Evolutionary conservation across 2,888 invertebrate species (phyloP).

Genomic region (Meiosimyza platycephala): DNA sequence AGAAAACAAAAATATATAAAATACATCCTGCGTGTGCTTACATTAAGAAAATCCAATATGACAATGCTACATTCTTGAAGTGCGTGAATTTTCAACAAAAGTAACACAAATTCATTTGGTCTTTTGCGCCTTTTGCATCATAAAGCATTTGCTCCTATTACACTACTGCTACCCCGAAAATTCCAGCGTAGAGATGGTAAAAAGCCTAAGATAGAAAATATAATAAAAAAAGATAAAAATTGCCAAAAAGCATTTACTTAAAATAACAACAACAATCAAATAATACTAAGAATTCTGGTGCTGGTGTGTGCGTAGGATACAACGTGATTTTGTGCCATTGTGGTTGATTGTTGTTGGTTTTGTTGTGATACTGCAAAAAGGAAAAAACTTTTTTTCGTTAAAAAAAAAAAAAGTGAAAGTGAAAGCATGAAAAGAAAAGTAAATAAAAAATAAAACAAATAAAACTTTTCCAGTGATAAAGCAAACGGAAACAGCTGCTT

Average conservation of each 20-base stretch:
- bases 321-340: too few relatives aligned
- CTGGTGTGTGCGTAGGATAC: too few relatives aligned
- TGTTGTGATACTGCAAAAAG: background rate
- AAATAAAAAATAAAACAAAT: constrained; percentile 11
- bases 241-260: constrained; percentile 40
- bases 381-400: too few relatives aligned
- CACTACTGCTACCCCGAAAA: constrained; percentile 32
- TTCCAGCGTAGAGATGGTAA: constrained; percentile 3
- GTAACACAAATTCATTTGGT: background rate
- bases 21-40: constrained; percentile 51
- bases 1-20: too few relatives aligned
- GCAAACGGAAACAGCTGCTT: constrained; percentile 14
- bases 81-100: background rate
- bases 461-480: constrained; percentile 6
- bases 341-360: background rate
- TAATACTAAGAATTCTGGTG: background rate
- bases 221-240: constrained; percentile 40
- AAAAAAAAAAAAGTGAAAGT: background rate
- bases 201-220: constrained; percentile 11
- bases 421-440: background rate
- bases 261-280: background rate
- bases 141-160: background rate
- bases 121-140: background rate
- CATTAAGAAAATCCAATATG: constrained; percentile 58
- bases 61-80: constrained; percentile 49